Base-by-base conservation (phyloP, 1,140 invertebrate genomes). In the Drosophila lacteicornis region DNA sequence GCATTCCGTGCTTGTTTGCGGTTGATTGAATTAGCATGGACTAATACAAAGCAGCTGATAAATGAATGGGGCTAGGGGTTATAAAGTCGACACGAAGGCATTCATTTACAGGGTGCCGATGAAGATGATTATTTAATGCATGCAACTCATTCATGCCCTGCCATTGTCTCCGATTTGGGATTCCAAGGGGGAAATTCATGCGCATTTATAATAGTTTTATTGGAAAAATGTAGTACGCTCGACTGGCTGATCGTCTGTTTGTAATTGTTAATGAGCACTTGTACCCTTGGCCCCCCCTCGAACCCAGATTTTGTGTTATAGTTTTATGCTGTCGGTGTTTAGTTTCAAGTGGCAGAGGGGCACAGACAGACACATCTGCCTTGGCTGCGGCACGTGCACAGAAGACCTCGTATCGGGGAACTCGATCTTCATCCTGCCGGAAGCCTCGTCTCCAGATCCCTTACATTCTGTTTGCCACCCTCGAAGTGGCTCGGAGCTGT, bases 191-290 rank as follows among this genome's bases (percentile, higher is more conserved):
- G n/a, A 49, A 85, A 88, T 90, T 81, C 85, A 88, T 88, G 84
- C 63, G 86, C 84, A 88, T 90, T 85, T 81, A 57, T 81, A 88
- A 88, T 88, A 58, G 78, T 90, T 88, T 90, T 88, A 88, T 88
- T 90, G 62, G 75, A 57, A 79, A 79, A 65, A 79, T 79, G 74
- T 69, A 50, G 53, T 56, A 38, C 71, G 70, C 70, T 63, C 70
- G 11, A 51, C 53, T 60, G 75, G 53, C 43, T 79, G 65, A 68
- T 61, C 47, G 55, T 33, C 53, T 70, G 61, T 45, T 87, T 87
- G 62, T 66, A 86, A 88, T 81, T 79, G 73, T 75, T 88, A 90
- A 81, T 81, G 75, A 85, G 75, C 85, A 86, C 68, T 88, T 87
- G 80, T 58, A 57, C 38, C 17, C 27, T 45, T 13, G 8, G 36